Base-by-base conservation (phyloP, 2,113 vertebrate species). In the Pseudorhombus dupliciocellatus region DNA sequence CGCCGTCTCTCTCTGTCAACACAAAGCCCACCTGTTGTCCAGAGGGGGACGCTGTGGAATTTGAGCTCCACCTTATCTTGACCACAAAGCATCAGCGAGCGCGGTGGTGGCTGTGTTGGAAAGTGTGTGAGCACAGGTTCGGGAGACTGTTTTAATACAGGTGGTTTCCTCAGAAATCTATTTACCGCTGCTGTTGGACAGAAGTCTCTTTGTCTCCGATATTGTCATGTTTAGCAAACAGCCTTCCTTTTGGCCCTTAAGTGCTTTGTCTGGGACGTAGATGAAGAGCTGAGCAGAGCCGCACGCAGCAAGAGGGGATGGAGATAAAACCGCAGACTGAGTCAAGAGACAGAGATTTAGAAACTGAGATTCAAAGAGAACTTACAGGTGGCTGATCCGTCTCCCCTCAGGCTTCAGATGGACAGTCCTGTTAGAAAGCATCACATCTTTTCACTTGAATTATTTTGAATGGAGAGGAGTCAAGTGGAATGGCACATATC, bases 301-400 rank as follows among this genome's bases (percentile, higher is more conserved):
- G 10, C 46, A 37, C 12, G 34, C 34, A n/a, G 46, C 8, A 20
- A 50, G 46, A 50, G 18, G 40, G 46, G 46, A 50, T 9, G 46
- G 20, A n/a, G 46, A 50, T 50, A 50, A 50, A 50, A n/a, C 46
- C 46, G 9, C 18, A 21, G 46, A 44, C 14, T 16, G 5, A 44
- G 65, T 60, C 16, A 70, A 70, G 51, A 78, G 28, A 56, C 73
- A 75, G 63, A 80, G 85, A 78, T 75, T 78, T 82, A 71, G 59
- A 76, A 76, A 77, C 70, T 63, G 70, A 87, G 75, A 81, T 71
- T 86, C 68, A 46, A 16, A 20, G 42, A 40, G 12, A 46, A 4
- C 52, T 18, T 7, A 48, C 63, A 50, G 59, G 80, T 69, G 50
- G 65, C 61, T 66, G 79, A 71, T 79, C 46, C 5, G 40, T 77